phyloP scores from a whole-genome alignment of 1,140 invertebrate genomes.

The Pogonognathellus flavescens region DNA sequence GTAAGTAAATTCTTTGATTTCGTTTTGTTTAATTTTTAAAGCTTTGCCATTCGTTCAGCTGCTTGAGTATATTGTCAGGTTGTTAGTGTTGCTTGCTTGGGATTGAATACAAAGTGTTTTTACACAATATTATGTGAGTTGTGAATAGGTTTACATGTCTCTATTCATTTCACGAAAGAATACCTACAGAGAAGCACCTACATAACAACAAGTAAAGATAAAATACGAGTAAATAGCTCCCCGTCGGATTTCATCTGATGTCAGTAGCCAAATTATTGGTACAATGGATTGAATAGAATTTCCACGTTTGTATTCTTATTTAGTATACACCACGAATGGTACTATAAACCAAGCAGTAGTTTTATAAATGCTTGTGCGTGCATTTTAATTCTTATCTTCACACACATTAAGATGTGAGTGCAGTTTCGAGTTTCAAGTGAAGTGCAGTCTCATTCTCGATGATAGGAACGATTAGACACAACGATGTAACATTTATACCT shows the following conservation, averaged over 20 bases:
- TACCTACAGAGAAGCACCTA: neutral
- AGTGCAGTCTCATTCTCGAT: constrained; percentile 3
- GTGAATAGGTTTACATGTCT: neutral
- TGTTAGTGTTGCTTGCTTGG: neutral
- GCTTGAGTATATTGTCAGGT: neutral
- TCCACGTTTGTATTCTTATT: too few relatives aligned
- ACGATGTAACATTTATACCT: constrained; percentile 20
- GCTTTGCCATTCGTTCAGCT: too few relatives aligned
- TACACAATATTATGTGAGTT: neutral
- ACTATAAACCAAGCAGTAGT: too few relatives aligned
- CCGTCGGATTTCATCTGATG: too few relatives aligned
- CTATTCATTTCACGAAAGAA: neutral
- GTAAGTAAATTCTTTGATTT: constrained; percentile 43
- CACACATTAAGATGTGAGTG: neutral
- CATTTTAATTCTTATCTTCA: neutral
- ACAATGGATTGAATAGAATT: too few relatives aligned
- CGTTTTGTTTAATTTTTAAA: too few relatives aligned
- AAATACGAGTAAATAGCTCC: too few relatives aligned
- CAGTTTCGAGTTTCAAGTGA: neutral
- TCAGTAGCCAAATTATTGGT: too few relatives aligned
- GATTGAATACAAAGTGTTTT: neutral
- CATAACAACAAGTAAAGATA: too few relatives aligned
- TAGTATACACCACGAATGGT: too few relatives aligned
- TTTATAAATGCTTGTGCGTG: too few relatives aligned
- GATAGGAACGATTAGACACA: constrained; percentile 36